A percentile compares a stretch with the other conserved stretches of the same genome.
Evolutionary conservation across 2,113 vertebrate species (phyloP).

Genomic region (Vanacampus margaritifer): DNA sequence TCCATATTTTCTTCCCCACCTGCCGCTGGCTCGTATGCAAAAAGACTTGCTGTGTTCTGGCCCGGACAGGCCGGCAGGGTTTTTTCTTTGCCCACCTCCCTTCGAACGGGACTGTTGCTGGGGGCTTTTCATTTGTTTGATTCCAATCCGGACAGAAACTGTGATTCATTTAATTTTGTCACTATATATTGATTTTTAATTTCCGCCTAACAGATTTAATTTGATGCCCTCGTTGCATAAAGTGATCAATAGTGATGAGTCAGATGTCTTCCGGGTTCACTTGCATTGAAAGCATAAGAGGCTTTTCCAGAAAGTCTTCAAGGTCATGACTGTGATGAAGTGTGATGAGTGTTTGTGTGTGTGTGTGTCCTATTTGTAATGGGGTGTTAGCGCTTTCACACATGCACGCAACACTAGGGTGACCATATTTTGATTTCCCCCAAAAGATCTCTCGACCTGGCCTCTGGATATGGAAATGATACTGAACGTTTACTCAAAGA

Average conservation of each 20-base stretch:
- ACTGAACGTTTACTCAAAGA: too few relatives aligned
- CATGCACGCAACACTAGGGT: too few relatives aligned
- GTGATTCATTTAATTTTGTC: constrained; percentile 46
- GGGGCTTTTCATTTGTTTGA: neutral
- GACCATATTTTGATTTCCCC: too few relatives aligned
- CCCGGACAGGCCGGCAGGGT: neutral
- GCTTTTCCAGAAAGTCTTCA: neutral
- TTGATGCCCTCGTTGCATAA: constrained; percentile 57
- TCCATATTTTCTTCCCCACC: constrained; percentile 21
- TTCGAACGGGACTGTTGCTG: neutral
- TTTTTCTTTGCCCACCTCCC: constrained; percentile 9
- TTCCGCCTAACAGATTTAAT: constrained; percentile 54
- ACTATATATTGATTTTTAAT: constrained; percentile 60
- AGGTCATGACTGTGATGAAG: neutral
- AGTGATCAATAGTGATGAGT: constrained; percentile 54
- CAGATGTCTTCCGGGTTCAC: constrained; percentile 37
- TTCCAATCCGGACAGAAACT: constrained; percentile 32
- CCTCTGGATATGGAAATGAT: too few relatives aligned
- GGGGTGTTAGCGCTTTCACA: too few relatives aligned
- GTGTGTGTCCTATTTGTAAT: neutral
- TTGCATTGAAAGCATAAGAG: constrained; percentile 10
- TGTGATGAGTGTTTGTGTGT: neutral
- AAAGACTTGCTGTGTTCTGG: constrained; percentile 6
- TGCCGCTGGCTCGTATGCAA: constrained; percentile 14
- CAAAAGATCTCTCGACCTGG: too few relatives aligned